Percentiles rank a stretch among this genome's conserved stretches.
These are phyloP conservation scores for Gymnothorax reevesii DNA, from an alignment of 2,797 vertebrate species.

Conservation along the genomic window DNA sequence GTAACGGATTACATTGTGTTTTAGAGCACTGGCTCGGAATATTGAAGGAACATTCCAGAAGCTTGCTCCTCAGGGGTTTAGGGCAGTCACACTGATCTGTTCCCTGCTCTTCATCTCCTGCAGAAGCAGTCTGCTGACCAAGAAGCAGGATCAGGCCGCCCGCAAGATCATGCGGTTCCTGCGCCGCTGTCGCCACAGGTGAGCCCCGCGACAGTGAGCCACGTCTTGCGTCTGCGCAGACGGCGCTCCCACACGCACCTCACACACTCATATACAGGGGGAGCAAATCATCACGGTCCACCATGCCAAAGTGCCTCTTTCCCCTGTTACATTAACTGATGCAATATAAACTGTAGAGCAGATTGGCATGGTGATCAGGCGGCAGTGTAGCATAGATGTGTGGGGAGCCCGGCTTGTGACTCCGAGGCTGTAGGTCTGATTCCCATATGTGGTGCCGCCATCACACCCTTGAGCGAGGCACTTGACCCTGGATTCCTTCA, in stretches of 20 bases:
- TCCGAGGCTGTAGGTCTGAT: neutral
- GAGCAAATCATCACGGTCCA: neutral
- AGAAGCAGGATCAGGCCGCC: conserved; percentile 99
- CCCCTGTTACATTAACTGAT: neutral
- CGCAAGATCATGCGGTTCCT: conserved; percentile 99
- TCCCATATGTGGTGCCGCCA: neutral
- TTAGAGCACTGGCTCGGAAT: too few species aligned
- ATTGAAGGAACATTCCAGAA: too few species aligned
- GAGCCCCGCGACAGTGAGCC: conserved; percentile 34
- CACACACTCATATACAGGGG: neutral
- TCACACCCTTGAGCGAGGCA: neutral
- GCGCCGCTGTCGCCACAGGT: conserved; percentile 98
- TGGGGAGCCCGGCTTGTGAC: neutral
- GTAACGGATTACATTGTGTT: too few species aligned
- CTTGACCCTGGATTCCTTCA: neutral
- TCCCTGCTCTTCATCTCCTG: conserved; percentile 39
- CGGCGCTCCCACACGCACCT: neutral
- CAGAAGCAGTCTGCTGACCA: conserved; percentile 94
- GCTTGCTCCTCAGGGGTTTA: neutral
- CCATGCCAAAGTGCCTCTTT: neutral
- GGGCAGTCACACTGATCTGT: neutral
- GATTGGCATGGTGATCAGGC: neutral
- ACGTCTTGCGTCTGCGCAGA: too few species aligned
- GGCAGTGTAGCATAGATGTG: neutral
- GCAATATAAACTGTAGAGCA: neutral